These are phyloP conservation scores for Uropsilus gracilis DNA, from an alignment of 2,113 vertebrate genomes.

Conservation along the genomic window DNA sequence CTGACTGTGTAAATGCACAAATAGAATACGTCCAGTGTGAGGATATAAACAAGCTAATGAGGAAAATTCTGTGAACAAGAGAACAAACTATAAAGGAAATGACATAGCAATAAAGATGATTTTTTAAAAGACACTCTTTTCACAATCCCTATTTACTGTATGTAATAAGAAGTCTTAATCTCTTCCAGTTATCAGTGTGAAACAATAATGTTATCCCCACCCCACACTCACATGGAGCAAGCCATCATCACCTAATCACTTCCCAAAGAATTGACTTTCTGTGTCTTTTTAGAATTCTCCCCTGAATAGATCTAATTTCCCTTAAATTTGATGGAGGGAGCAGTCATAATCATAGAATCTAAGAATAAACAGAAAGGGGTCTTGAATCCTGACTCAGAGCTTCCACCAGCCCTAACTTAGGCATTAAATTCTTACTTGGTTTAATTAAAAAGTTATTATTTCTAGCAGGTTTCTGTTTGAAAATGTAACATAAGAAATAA, in stretches of 20 bases:
- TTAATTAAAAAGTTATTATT: not conserved
- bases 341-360: conserved; percentile 8
- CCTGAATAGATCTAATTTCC: not conserved
- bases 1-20: conserved; percentile 65
- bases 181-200: not conserved
- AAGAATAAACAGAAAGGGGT: not conserved
- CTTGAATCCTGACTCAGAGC: not conserved
- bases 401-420: not conserved
- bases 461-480: not conserved
- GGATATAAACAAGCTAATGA: conserved; percentile 59
- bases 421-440: conserved; percentile 24
- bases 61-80: conserved; percentile 73
- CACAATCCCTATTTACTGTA: not conserved
- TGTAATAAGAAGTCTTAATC: not conserved
- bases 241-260: not conserved
- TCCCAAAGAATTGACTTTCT: conserved; percentile 20
- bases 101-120: not conserved
- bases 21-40: not conserved
- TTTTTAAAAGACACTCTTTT: not conserved
- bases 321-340: not conserved
- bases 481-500: not conserved
- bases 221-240: not conserved
- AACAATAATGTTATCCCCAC: not conserved
- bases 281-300: not conserved
- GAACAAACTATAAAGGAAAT: conserved; percentile 39